Base-by-base conservation (phyloP, 2,797 vertebrate genomes). In the Argyrosomus regius region DNA sequence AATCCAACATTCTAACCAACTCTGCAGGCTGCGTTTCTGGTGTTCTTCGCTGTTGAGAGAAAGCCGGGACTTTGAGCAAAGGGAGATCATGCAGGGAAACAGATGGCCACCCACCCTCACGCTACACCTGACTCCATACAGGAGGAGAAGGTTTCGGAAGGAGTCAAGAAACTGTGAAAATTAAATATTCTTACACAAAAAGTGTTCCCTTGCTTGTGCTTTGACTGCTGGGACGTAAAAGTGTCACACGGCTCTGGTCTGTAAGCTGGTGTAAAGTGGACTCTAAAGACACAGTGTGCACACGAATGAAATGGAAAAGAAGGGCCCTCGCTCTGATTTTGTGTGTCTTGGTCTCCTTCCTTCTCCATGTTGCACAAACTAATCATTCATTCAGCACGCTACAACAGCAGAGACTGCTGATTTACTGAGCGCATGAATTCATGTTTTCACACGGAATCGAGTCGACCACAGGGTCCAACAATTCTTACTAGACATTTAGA, bases 41-140 rank as follows among this genome's bases (percentile, higher is more conserved):
- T 59, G 45, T 24, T 66, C 66, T 62, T 57, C 41, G 14, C 26
- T n/a, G n/a, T 26, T 22, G 17, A 8, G 22, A 54, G 58, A 65
- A 39, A 66, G n/a, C 16, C 1, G 4, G 64, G 61, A 70, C 69
- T 78, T 68, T 69, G 35, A 79, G 76, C 48, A 83, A 84, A 80
- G 68, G 18, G 67, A 71, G 77, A 64, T 80, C 67, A 82, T 77
- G 77, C 71, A 71, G 80, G 80, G 66, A 90, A 39, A 88, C 90
- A 93, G 89, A 92, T 91, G 90, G 82, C 73, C 76, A 65, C 77
- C 81, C 80, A 80, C 81, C 83, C 78, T 89, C 80, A 81, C 80
- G 80, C 81, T 75, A 77, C 75, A 87, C 83, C 86, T 78, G 75
- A 79, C 78, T 83, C 81, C 68, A 50, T 63, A 28, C 54, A 62